Percentiles rank a stretch among this genome's conserved stretches.
These are phyloP conservation scores for Conus canariensis DNA, from an alignment of 2,888 invertebrate genomes.

Conservation along the genomic window DNA sequence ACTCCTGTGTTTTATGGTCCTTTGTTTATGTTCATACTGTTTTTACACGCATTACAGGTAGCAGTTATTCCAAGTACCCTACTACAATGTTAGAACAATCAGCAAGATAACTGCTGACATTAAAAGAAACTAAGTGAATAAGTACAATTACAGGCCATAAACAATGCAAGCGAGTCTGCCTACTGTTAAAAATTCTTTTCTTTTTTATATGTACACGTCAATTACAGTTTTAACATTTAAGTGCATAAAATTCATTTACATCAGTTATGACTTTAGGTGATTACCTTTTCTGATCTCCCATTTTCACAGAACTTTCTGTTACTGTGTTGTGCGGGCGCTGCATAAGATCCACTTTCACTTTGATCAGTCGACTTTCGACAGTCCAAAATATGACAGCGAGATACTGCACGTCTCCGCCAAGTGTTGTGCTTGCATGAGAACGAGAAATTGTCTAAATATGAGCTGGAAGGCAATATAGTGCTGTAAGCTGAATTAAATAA, in stretches of 20 bases:
- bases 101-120: no score
- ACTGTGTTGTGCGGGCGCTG: not conserved
- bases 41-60: no score
- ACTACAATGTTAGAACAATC: no score
- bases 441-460: not conserved
- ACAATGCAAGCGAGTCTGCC: no score
- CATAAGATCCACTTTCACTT: not conserved
- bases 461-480: not conserved
- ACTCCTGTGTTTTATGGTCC: no score
- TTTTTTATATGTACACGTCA: no score
- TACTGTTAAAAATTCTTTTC: no score
- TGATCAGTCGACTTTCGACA: not conserved
- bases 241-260: not conserved
- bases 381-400: not conserved
- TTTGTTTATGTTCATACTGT: no score
- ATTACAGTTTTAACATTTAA: not conserved
- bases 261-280: not conserved
- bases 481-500: not conserved
- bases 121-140: no score
- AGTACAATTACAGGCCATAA: no score
- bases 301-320: not conserved
- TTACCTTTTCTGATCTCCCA: conserved; percentile 2
- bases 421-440: not conserved
- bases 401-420: not conserved
- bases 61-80: no score